Evolutionary conservation across 2,113 vertebrate genomes (phyloP).

Genomic region (Hippoglossus stenolepis): DNA sequence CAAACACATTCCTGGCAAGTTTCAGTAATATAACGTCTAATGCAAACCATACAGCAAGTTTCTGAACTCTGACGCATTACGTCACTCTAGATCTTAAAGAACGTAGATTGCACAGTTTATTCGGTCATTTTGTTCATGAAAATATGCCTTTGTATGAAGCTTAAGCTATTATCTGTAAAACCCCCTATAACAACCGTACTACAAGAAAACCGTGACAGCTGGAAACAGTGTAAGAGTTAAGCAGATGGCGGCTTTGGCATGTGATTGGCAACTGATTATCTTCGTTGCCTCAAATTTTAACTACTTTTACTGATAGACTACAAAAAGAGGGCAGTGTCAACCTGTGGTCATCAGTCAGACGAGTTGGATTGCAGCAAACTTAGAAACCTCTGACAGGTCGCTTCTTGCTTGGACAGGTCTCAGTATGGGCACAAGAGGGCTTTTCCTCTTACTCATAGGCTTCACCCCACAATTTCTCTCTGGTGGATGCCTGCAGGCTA

Average conservation of each 20-base stretch:
- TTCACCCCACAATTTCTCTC: constrained; percentile 19
- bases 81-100: constrained; percentile 9
- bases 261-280: constrained; percentile 10
- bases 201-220: constrained; percentile 30
- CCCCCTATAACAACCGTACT: background rate
- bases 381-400: background rate
- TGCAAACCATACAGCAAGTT: background rate
- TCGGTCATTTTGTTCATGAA: constrained; percentile 5
- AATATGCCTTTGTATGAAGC: constrained; percentile 6
- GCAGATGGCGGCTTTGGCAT: background rate
- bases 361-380: constrained; percentile 21
- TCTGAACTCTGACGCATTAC: background rate
- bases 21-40: background rate
- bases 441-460: constrained; percentile 34
- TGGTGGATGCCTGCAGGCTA: constrained; percentile 23
- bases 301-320: constrained; percentile 3
- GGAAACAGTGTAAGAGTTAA: constrained; percentile 6
- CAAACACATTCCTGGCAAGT: background rate
- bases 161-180: constrained; percentile 1
- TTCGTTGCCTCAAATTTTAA: background rate
- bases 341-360: constrained; percentile 26
- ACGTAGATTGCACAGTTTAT: background rate
- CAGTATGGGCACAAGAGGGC: constrained; percentile 19
- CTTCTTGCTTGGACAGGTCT: constrained; percentile 41
- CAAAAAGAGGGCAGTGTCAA: constrained; percentile 8